Base-by-base conservation (phyloP, 1,140 invertebrate genomes). In the Euschistus heros region DNA sequence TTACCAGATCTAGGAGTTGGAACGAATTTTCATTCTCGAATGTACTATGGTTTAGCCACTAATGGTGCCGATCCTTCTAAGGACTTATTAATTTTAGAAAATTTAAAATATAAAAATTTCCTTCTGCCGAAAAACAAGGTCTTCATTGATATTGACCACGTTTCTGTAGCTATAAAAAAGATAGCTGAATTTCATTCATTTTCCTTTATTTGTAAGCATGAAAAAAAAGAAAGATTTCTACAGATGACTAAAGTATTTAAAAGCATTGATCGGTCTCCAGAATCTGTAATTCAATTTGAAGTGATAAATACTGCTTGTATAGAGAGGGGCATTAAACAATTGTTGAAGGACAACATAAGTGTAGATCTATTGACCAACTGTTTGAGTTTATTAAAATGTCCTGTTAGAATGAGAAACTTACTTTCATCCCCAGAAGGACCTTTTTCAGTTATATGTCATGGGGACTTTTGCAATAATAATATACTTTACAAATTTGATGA, bases 401-500 rank as follows among this genome's bases (percentile, higher is more conserved):
- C n/a, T 13, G 6, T 52, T 8, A 5, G n/a, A 6, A 13, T 52
- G 13, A 18, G 13, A 6, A 52, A 18, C 13, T 13, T 52, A 18
- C n/a, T 52, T 6, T 13, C 6, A 6, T 13, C n/a, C 6, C 8
- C 47, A 52, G 47, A 52, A 6, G n/a, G n/a, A 52, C 8, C 10
- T 6, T 52, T 52, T 18, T 13, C 13, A 6, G 47, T 52, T 8
- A 18, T 52, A 6, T 6, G 13, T 6, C 81, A 82, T 68, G 80
- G 80, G 18, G 81, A 82, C 69, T 80, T 76, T 68, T 80, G 78
- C 76, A 76, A 75, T 55, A 82, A 81, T 66, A 82, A 82, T 65
- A 73, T 82, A 18, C 67, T 82, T 47, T 82, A 78, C 70, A 75
- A 74, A 66, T 74, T 76, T 30, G 67, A 75, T 1, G n/a, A 66